A percentile compares a stretch with the other conserved stretches of the same genome.
Evolutionary conservation across 2,888 invertebrate species (phyloP).

Genomic region (Euzetes globulus): DNA sequence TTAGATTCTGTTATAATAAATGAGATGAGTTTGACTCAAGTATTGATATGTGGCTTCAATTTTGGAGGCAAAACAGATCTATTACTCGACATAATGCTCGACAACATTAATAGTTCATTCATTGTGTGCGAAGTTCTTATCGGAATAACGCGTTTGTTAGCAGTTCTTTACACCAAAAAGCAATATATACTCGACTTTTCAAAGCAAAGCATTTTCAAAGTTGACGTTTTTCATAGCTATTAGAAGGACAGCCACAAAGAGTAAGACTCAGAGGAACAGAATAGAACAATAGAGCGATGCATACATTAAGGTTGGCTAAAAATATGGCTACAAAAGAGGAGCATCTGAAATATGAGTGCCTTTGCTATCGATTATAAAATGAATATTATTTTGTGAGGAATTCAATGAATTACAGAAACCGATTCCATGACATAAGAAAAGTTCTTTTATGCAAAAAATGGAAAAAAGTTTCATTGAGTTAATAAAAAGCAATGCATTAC

Average conservation of each 20-base stretch:
- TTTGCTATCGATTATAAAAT: conserved; percentile 24
- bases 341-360: conserved; percentile 10
- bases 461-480: conserved; percentile 23
- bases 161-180: conserved; percentile 14
- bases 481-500: conserved; percentile 21
- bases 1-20: not conserved
- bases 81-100: not conserved
- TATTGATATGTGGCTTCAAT: not conserved
- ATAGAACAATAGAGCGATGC: conserved; percentile 8
- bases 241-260: conserved; percentile 5
- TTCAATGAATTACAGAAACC: not conserved
- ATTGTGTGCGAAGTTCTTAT: conserved; percentile 9
- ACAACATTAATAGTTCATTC: conserved; percentile 21
- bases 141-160: conserved; percentile 23
- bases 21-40: not conserved
- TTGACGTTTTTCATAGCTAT: conserved; percentile 15
- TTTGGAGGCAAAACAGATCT: not conserved
- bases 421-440: conserved; percentile 16
- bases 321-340: conserved; percentile 13
- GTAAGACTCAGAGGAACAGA: not conserved
- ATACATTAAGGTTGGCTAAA: conserved; percentile 1
- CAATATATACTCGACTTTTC: conserved; percentile 13
- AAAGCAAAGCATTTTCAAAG: conserved; percentile 7
- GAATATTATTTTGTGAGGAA: conserved; percentile 12
- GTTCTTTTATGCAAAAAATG: conserved; percentile 17